Conservation (phyloP, 2,888 invertebrate species). For the Drosophila sordidula region DNA sequence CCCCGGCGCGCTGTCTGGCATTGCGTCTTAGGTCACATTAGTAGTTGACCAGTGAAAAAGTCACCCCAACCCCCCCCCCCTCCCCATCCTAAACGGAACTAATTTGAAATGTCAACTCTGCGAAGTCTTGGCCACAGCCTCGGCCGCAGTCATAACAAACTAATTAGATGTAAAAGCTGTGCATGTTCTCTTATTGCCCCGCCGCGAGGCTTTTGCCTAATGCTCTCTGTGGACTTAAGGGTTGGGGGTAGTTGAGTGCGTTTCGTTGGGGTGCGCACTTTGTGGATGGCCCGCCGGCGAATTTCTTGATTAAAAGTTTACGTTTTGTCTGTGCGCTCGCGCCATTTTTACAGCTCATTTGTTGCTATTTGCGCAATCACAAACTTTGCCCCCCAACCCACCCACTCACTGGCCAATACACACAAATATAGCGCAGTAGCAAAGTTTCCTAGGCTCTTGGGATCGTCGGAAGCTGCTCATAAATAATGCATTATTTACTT, state of each 20-base stretch:
- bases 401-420: not conserved
- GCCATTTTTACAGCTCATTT: slow-evolving; percentile 73
- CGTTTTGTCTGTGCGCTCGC: slow-evolving; percentile 44
- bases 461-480: slow-evolving; percentile 52
- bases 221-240: not conserved
- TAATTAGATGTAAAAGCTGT: slow-evolving; percentile 71
- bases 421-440: not conserved
- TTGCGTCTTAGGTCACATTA: slow-evolving; percentile 61
- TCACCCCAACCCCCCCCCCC: slow-evolving; percentile 15
- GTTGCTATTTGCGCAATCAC: slow-evolving; percentile 60
- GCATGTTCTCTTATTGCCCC: slow-evolving; percentile 31
- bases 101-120: slow-evolving; percentile 61
- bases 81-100: slow-evolving; percentile 5
- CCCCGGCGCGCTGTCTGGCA: slow-evolving; percentile 4
- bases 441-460: slow-evolving; percentile 35
- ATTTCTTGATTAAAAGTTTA: slow-evolving; percentile 72
- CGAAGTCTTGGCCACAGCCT: slow-evolving; percentile 17
- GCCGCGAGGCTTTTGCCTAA: slow-evolving; percentile 11
- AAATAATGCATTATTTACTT: slow-evolving; percentile 75
- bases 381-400: not conserved
- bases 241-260: slow-evolving; percentile 36
- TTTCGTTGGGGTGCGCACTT: slow-evolving; percentile 9
- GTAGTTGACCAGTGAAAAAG: slow-evolving; percentile 63
- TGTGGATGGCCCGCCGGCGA: slow-evolving; percentile 35
- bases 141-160: slow-evolving; percentile 52